Conservation (phyloP, 2,888 invertebrate genomes). For the Lasioglossum figueresi region DNA sequence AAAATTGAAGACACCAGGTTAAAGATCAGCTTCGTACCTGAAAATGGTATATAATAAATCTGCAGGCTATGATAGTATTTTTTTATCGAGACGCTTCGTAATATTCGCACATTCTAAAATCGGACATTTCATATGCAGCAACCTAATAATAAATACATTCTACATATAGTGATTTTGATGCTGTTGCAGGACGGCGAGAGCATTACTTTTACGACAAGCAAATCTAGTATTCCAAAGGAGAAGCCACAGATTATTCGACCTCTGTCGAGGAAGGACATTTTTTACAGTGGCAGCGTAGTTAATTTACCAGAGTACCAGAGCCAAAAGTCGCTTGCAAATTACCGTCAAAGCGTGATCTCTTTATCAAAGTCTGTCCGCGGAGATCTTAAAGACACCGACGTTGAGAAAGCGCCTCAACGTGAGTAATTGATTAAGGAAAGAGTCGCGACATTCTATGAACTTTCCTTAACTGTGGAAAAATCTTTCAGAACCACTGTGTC, state of each 20-base stretch:
- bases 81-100: no score
- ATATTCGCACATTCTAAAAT: neutral
- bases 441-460: neutral
- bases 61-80: neutral
- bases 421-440: constrained; percentile 78
- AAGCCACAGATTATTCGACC: constrained; percentile 92
- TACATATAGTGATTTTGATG: neutral
- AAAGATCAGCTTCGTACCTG: neutral
- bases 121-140: neutral
- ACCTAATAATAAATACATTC: constrained; percentile 13
- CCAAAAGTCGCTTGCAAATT: constrained; percentile 95
- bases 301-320: constrained; percentile 97
- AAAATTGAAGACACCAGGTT: neutral
- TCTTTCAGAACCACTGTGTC: constrained; percentile 90
- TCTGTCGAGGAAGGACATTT: constrained; percentile 97
- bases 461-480: constrained; percentile 10
- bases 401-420: constrained; percentile 89
- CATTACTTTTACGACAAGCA: constrained; percentile 87
- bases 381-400: constrained; percentile 87
- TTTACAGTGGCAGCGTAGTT: constrained; percentile 97
- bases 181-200: constrained; percentile 87
- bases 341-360: constrained; percentile 95
- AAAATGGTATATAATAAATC: neutral
- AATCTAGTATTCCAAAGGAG: constrained; percentile 84
- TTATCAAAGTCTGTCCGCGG: constrained; percentile 89